phyloP scores from a whole-genome alignment of 2,113 vertebrate species.

The Pantherophis guttatus region DNA sequence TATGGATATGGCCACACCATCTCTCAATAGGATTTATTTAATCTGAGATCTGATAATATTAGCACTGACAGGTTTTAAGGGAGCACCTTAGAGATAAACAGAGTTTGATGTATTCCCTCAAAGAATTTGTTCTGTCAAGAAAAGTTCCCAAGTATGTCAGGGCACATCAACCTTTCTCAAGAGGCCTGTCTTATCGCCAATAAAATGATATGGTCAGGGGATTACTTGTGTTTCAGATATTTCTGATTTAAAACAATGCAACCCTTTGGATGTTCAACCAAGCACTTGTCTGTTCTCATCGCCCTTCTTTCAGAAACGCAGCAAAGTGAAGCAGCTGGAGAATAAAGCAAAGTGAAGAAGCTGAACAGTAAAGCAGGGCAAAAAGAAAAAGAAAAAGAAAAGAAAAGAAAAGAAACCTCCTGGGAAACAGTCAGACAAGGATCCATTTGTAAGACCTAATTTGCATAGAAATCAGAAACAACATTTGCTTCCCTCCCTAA shows the following conservation, averaged over 20 bases:
- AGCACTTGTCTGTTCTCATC: conserved; percentile 54
- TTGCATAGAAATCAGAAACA: conserved; percentile 14
- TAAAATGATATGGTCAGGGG: conserved; percentile 59
- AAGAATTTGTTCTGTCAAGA: conserved; percentile 69
- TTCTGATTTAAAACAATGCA: conserved; percentile 62
- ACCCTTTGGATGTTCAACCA: conserved; percentile 45
- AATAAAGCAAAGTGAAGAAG: conserved; percentile 9
- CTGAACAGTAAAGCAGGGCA: neutral
- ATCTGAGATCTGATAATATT: conserved; percentile 66
- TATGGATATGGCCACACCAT: conserved; percentile 51
- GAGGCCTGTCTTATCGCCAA: conserved; percentile 61
- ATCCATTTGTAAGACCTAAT: conserved; percentile 38
- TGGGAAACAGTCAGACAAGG: conserved; percentile 46
- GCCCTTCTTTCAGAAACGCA: conserved; percentile 48
- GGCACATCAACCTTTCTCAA: conserved; percentile 60
- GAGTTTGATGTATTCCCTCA: conserved; percentile 70
- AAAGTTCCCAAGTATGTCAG: conserved; percentile 59
- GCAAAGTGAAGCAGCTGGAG: conserved; percentile 32
- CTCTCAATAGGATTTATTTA: conserved; percentile 61
- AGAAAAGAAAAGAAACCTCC: conserved; percentile 1
- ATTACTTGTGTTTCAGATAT: conserved; percentile 55
- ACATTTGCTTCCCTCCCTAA: neutral
- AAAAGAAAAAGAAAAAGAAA: no score
- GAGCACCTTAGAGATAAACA: conserved; percentile 64
- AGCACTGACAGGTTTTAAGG: conserved; percentile 69